A percentile compares a stretch with the other conserved stretches of the same genome.
Conservation (phyloP, 2,888 invertebrate genomes). For the Sphaeridia pumilis region DNA sequence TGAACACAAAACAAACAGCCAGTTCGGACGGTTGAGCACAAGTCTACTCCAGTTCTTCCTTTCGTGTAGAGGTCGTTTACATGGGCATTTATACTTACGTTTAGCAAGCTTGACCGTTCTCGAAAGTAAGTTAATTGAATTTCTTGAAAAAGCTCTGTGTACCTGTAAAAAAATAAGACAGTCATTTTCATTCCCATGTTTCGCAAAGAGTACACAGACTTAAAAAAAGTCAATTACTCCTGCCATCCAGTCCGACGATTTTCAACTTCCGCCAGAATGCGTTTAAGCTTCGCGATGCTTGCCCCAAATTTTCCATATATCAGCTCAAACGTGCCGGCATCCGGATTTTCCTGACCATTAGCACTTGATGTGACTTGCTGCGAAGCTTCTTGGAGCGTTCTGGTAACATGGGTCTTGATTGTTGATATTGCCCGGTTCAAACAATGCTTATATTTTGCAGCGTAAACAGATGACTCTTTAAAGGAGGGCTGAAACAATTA, state of each 20-base stretch:
- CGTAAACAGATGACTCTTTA: conserved; percentile 71
- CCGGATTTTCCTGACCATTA: conserved; percentile 38
- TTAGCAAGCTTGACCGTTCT: conserved; percentile 57
- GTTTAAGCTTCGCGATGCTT: conserved; percentile 70
- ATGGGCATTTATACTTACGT: conserved; percentile 57
- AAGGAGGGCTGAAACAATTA: conserved; percentile 53
- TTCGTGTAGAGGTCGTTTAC: conserved; percentile 53
- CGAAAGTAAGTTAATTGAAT: conserved; percentile 71
- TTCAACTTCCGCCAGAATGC: conserved; percentile 72
- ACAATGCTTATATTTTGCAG: conserved; percentile 73
- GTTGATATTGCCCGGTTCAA: conserved; percentile 65
- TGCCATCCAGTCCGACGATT: conserved; percentile 56
- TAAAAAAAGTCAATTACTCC: conserved; percentile 49
- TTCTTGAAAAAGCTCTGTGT: conserved; percentile 59
- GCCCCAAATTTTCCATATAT: conserved; percentile 91
- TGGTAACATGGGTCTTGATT: conserved; percentile 65
- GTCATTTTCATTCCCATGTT: background rate
- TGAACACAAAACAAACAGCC: conserved; percentile 84
- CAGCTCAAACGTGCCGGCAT: conserved; percentile 52
- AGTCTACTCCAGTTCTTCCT: conserved; percentile 52
- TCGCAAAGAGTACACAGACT: background rate
- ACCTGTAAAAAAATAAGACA: conserved; percentile 42
- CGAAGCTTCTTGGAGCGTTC: conserved; percentile 64
- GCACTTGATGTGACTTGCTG: conserved; percentile 50
- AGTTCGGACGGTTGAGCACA: conserved; percentile 71